These are phyloP conservation scores for Dasypus novemcinctus DNA, from an alignment of 2,113 vertebrate species.

Conservation along the genomic window DNA sequence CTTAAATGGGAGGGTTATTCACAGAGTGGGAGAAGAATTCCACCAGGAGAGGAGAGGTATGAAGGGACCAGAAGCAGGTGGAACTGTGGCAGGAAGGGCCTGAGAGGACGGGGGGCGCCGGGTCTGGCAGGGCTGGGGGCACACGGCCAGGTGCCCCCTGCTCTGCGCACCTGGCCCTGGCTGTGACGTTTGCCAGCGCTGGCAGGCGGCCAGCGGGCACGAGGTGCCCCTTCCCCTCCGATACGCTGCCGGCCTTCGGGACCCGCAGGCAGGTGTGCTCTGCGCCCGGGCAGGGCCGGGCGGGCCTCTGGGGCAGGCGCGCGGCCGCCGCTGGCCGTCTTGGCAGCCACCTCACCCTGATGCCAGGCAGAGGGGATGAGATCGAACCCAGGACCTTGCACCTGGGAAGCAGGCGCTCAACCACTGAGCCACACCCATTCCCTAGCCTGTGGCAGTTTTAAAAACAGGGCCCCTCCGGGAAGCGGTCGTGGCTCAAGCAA, in stretches of 20 bases:
- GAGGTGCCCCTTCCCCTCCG: not conserved
- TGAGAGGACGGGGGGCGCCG: not conserved
- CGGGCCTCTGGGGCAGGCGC: not conserved
- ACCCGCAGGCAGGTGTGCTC: not conserved
- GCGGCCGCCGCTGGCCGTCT: not conserved
- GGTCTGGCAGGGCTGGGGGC: too few relatives aligned
- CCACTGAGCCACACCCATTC: too few relatives aligned
- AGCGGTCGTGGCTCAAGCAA: too few relatives aligned
- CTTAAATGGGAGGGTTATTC: not conserved
- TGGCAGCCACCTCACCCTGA: not conserved
- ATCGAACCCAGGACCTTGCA: too few relatives aligned
- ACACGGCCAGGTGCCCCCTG: too few relatives aligned
- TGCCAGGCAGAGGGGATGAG: not conserved
- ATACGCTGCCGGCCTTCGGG: not conserved
- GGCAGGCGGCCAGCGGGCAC: not conserved
- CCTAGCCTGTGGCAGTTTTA: not conserved
- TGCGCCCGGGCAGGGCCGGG: conserved; percentile 25
- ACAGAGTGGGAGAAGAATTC: not conserved
- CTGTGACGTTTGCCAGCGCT: not conserved
- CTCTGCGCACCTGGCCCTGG: not conserved
- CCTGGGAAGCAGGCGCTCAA: too few relatives aligned
- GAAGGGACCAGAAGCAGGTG: not conserved
- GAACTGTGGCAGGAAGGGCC: not conserved
- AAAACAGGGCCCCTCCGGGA: not conserved
- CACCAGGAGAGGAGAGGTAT: not conserved